Percentiles rank a stretch among this genome's conserved stretches.
Evolutionary conservation across 2,113 vertebrate genomes (phyloP).

Genomic region (Alligator sinensis): DNA sequence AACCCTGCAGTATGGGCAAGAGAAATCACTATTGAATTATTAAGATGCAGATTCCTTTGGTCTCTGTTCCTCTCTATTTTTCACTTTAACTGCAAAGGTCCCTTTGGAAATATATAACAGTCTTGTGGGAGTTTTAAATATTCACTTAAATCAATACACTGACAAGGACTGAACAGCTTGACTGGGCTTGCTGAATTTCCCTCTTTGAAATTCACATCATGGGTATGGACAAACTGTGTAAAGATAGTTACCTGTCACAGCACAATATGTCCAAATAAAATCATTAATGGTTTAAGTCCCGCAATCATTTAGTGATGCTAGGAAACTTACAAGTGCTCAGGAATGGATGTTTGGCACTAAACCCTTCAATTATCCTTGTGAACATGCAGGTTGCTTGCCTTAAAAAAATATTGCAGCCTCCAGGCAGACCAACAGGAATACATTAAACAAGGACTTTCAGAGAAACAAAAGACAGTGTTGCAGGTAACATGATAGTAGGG

Average conservation of each 20-base stretch:
- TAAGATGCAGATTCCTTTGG: neutral
- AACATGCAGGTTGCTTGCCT: neutral
- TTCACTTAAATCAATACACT: slow-evolving; percentile 43
- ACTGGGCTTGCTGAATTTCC: slow-evolving; percentile 5
- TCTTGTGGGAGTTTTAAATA: slow-evolving; percentile 39
- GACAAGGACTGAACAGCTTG: slow-evolving; percentile 25
- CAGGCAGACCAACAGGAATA: neutral
- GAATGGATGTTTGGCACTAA: neutral
- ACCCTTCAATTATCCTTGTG: neutral
- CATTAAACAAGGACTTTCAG: neutral
- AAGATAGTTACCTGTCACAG: neutral
- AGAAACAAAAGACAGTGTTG: neutral
- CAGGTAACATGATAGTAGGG: neutral
- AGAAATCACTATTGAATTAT: neutral
- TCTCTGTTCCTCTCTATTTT: slow-evolving; percentile 22
- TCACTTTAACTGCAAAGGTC: neutral
- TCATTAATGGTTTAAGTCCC: slow-evolving; percentile 1
- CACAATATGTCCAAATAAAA: neutral
- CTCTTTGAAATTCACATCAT: slow-evolving; percentile 33
- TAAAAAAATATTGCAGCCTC: neutral
- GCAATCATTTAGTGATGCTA: neutral
- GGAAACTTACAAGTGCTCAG: neutral
- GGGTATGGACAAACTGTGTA: neutral
- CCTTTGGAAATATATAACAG: neutral
- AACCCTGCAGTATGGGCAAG: neutral